Evolutionary conservation across 2,797 vertebrate species (phyloP).

Genomic region (Cottoperca gobio): DNA sequence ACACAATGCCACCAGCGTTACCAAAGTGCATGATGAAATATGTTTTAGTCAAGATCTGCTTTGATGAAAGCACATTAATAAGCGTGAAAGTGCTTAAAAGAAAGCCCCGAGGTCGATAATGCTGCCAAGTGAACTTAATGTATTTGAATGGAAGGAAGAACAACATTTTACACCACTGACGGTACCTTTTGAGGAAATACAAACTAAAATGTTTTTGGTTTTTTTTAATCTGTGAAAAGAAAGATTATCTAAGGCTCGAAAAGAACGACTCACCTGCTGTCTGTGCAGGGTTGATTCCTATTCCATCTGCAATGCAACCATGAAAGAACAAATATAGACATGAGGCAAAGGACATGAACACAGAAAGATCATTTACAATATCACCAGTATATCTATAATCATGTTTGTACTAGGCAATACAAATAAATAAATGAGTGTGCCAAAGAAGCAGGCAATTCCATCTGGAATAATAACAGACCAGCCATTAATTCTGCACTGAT

Average conservation of each 20-base stretch:
- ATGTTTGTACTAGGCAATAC: not conserved
- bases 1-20: slow-evolving; percentile 19
- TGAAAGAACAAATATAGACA: slow-evolving; percentile 24
- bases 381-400: slow-evolving; percentile 25
- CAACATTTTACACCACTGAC: not conserved
- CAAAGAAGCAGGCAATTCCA: slow-evolving; percentile 13
- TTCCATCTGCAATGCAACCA: slow-evolving; percentile 88
- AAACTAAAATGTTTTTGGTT: not conserved
- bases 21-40: slow-evolving; percentile 28
- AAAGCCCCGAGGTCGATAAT: slow-evolving; percentile 11
- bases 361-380: slow-evolving; percentile 22
- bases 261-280: slow-evolving; percentile 91
- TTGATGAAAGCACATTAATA: slow-evolving; percentile 28
- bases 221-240: not conserved
- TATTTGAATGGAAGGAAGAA: not conserved
- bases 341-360: slow-evolving; percentile 34
- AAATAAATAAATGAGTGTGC: not conserved
- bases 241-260: not conserved
- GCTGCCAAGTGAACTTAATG: slow-evolving; percentile 2
- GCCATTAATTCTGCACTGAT: slow-evolving; percentile 18
- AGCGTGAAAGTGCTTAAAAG: slow-evolving; percentile 20
- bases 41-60: slow-evolving; percentile 22
- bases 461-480: slow-evolving; percentile 28
- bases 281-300: slow-evolving; percentile 98
- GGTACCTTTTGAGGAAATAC: not conserved